These are phyloP conservation scores for Metaphire vulgaris DNA, from an alignment of 1,140 invertebrate genomes.

Conservation along the genomic window DNA sequence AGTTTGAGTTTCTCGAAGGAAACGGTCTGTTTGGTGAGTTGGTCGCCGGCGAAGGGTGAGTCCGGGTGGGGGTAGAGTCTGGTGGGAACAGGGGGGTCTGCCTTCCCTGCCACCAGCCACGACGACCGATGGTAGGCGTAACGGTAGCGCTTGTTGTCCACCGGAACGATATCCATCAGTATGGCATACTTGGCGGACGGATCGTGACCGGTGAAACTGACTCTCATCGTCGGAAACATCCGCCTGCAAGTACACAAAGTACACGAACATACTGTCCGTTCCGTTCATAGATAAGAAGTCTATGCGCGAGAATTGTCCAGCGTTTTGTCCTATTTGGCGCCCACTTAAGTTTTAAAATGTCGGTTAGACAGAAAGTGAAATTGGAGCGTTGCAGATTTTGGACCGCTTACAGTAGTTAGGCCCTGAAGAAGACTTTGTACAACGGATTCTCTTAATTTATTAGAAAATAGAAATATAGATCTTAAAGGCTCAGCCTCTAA, in stretches of 20 bases:
- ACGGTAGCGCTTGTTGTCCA: conserved; percentile 94
- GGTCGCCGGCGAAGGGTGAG: conserved; percentile 91
- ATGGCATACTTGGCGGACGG: conserved; percentile 73
- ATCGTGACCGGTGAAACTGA: conserved; percentile 78
- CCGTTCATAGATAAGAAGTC: too few relatives aligned
- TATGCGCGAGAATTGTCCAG: too few relatives aligned
- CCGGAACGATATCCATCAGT: conserved; percentile 90
- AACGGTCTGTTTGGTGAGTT: conserved; percentile 90
- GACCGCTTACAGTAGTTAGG: too few relatives aligned
- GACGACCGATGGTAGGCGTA: conserved; percentile 97
- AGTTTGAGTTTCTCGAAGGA: conserved; percentile 99
- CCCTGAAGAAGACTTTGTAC: too few relatives aligned
- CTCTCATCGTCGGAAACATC: conserved; percentile 94
- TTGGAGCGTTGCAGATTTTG: too few relatives aligned
- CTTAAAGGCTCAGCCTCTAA: too few relatives aligned
- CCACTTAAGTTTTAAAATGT: too few relatives aligned
- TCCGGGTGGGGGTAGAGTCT: conserved; percentile 94
- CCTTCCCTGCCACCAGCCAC: conserved; percentile 96
- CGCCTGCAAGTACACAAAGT: conserved; percentile 61
- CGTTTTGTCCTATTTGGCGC: too few relatives aligned
- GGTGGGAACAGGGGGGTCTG: conserved; percentile 81
- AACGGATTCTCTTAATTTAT: too few relatives aligned
- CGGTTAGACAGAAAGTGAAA: too few relatives aligned
- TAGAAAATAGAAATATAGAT: too few relatives aligned
- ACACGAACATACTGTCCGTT: too few relatives aligned